Conservation (phyloP, 2,113 vertebrate genomes). For the Otocyon megalotis region DNA sequence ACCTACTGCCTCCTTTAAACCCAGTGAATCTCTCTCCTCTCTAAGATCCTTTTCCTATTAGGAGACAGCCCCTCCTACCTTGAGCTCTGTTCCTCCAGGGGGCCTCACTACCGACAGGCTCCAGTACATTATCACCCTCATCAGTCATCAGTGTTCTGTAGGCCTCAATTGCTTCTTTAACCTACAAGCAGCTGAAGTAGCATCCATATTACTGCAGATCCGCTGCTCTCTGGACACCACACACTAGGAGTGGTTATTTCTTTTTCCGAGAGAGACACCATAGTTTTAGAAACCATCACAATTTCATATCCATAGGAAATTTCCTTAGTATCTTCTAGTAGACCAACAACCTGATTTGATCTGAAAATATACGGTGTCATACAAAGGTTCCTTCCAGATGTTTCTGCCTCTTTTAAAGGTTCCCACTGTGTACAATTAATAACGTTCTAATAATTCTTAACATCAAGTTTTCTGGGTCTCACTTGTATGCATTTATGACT, state of each 20-base stretch:
- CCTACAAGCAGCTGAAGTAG: background rate
- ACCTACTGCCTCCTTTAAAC: background rate
- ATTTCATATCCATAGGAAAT: slow-evolving; percentile 25
- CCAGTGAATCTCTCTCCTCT: background rate
- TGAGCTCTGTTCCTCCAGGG: background rate
- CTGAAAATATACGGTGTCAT: slow-evolving; percentile 4
- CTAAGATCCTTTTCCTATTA: background rate
- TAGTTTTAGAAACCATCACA: slow-evolving; percentile 8
- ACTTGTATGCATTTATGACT: background rate
- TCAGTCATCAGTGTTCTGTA: background rate
- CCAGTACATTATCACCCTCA: background rate
- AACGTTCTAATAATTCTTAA: background rate
- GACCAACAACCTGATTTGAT: background rate
- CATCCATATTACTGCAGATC: background rate
- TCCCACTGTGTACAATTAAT: background rate
- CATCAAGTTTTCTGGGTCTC: slow-evolving; percentile 21
- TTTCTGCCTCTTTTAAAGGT: slow-evolving; percentile 41
- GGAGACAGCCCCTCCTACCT: background rate
- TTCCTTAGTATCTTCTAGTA: background rate
- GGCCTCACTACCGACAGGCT: background rate
- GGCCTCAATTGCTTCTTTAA: background rate
- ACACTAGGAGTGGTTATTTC: background rate
- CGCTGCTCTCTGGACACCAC: background rate
- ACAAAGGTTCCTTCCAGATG: slow-evolving; percentile 20
- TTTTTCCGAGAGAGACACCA: background rate